phyloP scores from a whole-genome alignment of 92 coral and sea anemone genomes.

The Zoanthus gigantus region DNA sequence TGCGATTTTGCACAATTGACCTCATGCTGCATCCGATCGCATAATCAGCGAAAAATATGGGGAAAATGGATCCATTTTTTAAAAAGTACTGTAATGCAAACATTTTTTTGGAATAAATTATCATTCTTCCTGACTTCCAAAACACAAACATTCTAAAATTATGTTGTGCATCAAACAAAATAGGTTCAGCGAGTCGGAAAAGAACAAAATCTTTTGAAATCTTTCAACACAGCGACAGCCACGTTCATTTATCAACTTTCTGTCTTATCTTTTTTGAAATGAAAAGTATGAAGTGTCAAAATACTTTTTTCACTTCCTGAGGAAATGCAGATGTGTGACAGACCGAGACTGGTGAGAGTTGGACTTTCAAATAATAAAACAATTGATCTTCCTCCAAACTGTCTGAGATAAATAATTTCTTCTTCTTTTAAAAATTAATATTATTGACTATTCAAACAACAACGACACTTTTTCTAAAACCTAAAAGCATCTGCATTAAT shows the following conservation, averaged over 20 bases:
- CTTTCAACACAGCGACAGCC: conserved; percentile 36
- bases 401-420: conserved; percentile 15
- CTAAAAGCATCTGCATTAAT: conserved; percentile 23
- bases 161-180: conserved; percentile 8
- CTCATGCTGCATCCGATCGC: too few species aligned
- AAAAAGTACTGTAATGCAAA: too few species aligned
- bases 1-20: not conserved
- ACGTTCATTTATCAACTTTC: conserved; percentile 38
- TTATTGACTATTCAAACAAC: conserved; percentile 34
- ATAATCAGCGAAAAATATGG: too few species aligned
- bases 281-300: not conserved
- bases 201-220: not conserved
- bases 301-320: conserved; percentile 16
- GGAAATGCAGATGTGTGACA: conserved; percentile 7
- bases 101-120: not conserved
- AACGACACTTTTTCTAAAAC: conserved; percentile 18
- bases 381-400: not conserved
- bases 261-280: conserved; percentile 6
- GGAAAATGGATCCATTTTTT: too few species aligned
- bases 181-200: conserved; percentile 1
- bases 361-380: conserved; percentile 19
- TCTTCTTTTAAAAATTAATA: conserved; percentile 8
- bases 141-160: too few species aligned
- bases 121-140: too few species aligned
- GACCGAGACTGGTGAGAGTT: not conserved